These are phyloP conservation scores for Vulpes vulpes DNA, from an alignment of 2,113 vertebrate species.

Conservation along the genomic window DNA sequence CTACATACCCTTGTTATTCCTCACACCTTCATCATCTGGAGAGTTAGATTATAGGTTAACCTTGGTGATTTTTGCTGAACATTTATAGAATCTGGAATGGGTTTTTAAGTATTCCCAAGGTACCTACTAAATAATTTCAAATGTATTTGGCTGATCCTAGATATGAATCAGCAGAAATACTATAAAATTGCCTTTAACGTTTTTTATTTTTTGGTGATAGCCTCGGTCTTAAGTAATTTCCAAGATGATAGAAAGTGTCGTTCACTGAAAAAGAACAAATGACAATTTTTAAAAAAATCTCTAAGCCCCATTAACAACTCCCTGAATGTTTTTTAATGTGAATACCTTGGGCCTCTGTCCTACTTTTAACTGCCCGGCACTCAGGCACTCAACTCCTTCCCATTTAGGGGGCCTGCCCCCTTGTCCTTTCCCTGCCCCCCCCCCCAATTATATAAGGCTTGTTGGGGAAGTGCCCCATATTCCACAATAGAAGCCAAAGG, in stretches of 20 bases:
- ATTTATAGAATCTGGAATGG: slow-evolving; percentile 32
- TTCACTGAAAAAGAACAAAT: slow-evolving; percentile 25
- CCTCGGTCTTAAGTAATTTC: slow-evolving; percentile 31
- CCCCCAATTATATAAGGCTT: not conserved
- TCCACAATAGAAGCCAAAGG: not conserved
- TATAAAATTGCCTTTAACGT: slow-evolving; percentile 20
- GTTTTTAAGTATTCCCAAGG: slow-evolving; percentile 47
- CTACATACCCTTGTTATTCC: not conserved
- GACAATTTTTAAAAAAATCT: not conserved
- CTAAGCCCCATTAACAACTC: not conserved
- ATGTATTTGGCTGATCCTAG: slow-evolving; percentile 15
- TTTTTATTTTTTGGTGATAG: not conserved
- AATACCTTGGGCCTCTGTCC: not conserved
- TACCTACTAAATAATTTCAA: not conserved
- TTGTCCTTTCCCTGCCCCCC: too few relatives aligned
- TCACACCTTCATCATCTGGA: not conserved
- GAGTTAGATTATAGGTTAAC: slow-evolving; percentile 22
- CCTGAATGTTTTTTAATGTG: not conserved
- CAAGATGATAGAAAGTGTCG: not conserved
- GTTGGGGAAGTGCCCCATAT: not conserved
- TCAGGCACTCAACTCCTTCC: not conserved
- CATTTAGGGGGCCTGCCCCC: not conserved
- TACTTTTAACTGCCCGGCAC: not conserved
- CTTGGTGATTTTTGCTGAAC: slow-evolving; percentile 21
- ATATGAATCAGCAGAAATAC: slow-evolving; percentile 56